Evolutionary conservation across 2,113 vertebrate species (phyloP).

Genomic region (Mirza zaza): DNA sequence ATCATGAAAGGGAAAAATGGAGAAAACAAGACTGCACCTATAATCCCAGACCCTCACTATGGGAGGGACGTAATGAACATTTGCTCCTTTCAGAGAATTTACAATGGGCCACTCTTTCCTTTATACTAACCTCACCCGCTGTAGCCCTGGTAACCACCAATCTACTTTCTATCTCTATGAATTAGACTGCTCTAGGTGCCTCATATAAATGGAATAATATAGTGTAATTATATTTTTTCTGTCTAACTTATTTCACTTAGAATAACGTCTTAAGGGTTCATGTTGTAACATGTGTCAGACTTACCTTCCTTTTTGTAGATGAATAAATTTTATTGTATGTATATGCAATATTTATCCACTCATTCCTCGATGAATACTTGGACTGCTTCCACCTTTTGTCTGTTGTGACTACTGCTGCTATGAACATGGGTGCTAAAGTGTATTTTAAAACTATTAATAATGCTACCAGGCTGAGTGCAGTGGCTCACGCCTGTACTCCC

Average conservation of each 20-base stretch:
- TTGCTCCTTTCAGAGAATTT: no score
- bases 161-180: background rate
- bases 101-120: no score
- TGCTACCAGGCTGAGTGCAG: no score
- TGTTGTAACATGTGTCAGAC: background rate
- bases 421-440: background rate
- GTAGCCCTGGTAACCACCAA: no score
- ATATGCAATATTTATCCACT: background rate
- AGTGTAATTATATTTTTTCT: background rate
- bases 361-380: background rate
- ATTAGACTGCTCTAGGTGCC: background rate
- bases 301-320: background rate
- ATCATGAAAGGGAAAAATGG: no score
- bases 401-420: background rate
- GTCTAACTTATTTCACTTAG: background rate
- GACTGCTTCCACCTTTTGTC: background rate
- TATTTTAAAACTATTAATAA: background rate
- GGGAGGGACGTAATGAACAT: no score
- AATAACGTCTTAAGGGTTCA: background rate
- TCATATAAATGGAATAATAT: background rate
- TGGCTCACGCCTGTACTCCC: no score
- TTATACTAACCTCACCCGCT: no score
- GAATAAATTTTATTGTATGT: background rate
- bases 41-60: no score
- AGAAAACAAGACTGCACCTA: no score